phyloP scores from a whole-genome alignment of 2,797 vertebrate species.

The Clarias platycephalus region DNA sequence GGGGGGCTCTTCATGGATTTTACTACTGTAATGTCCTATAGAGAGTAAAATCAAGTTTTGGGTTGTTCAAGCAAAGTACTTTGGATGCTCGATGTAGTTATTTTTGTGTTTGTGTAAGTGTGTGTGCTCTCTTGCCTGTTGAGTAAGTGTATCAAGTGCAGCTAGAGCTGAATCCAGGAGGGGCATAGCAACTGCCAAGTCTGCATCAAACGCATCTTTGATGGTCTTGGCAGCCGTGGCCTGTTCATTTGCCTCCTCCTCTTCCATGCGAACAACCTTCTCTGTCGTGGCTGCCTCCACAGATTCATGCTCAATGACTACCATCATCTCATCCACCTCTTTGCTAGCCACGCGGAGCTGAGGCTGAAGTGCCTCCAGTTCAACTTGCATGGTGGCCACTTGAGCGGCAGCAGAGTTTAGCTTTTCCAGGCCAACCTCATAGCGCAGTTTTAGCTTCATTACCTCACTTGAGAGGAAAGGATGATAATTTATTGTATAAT shows the following conservation, averaged over 20 bases:
- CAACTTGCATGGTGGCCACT: conserved; percentile 83
- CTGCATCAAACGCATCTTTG: conserved; percentile 89
- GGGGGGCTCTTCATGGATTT: conserved; percentile 94
- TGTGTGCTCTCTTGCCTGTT: neutral
- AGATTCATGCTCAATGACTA: conserved; percentile 83
- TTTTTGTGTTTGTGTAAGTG: neutral
- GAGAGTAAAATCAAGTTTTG: neutral
- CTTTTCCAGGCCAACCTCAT: conserved; percentile 88
- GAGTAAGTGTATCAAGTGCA: conserved; percentile 83
- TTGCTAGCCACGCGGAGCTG: conserved; percentile 82
- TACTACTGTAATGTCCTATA: conserved; percentile 88
- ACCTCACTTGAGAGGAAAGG: conserved; percentile 74
- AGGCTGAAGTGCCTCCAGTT: conserved; percentile 87
- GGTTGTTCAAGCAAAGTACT: neutral
- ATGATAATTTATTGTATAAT: neutral
- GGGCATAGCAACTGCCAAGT: conserved; percentile 84
- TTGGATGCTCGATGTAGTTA: neutral
- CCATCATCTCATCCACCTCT: conserved; percentile 87
- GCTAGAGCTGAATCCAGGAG: conserved; percentile 82
- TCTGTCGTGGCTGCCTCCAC: conserved; percentile 86
- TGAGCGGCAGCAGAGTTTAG: conserved; percentile 83
- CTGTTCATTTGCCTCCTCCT: conserved; percentile 83
- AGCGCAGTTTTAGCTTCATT: conserved; percentile 83
- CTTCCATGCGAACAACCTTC: conserved; percentile 84
- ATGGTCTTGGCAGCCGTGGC: conserved; percentile 88